phyloP scores from a whole-genome alignment of 2,797 vertebrate genomes.

The Ctenopoma multispine region DNA sequence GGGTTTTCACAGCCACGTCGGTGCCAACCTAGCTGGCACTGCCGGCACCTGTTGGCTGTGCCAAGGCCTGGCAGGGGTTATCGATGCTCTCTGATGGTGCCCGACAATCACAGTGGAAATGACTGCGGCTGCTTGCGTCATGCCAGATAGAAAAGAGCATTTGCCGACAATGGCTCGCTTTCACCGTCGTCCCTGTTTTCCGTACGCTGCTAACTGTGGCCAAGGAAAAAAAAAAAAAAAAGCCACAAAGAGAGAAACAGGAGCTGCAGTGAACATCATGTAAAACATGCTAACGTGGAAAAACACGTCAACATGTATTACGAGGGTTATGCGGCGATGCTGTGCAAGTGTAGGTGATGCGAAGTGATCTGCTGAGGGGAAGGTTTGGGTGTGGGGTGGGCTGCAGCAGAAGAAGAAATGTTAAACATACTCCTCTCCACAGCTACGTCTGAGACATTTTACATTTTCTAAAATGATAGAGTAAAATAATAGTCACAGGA shows the following conservation, averaged over 20 bases:
- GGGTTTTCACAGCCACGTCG: conserved; percentile 76
- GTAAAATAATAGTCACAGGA: not conserved
- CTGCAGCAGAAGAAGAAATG: conserved; percentile 1
- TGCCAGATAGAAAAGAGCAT: conserved; percentile 78
- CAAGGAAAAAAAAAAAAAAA: conserved; percentile 17
- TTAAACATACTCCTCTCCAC: not conserved
- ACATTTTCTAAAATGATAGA: not conserved
- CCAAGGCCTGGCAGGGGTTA: conserved; percentile 86
- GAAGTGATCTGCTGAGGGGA: conserved; percentile 40
- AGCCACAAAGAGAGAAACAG: conserved; percentile 6
- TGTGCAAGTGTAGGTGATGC: conserved; percentile 50
- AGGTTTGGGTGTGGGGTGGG: conserved; percentile 17
- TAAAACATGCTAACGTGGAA: conserved; percentile 57
- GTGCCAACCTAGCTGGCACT: conserved; percentile 86
- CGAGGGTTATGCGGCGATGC: conserved; percentile 29
- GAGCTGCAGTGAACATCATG: conserved; percentile 47
- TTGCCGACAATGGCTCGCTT: conserved; percentile 73
- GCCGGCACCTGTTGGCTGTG: conserved; percentile 85
- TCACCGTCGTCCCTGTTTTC: conserved; percentile 63
- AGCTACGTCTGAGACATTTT: no score
- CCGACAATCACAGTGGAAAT: conserved; percentile 82
- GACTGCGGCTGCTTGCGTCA: conserved; percentile 83
- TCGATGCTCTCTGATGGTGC: conserved; percentile 84
- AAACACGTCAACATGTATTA: conserved; percentile 55
- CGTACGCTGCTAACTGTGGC: conserved; percentile 54